These are phyloP conservation scores for Dicycla oo DNA, from an alignment of 2,888 invertebrate species.

Conservation along the genomic window DNA sequence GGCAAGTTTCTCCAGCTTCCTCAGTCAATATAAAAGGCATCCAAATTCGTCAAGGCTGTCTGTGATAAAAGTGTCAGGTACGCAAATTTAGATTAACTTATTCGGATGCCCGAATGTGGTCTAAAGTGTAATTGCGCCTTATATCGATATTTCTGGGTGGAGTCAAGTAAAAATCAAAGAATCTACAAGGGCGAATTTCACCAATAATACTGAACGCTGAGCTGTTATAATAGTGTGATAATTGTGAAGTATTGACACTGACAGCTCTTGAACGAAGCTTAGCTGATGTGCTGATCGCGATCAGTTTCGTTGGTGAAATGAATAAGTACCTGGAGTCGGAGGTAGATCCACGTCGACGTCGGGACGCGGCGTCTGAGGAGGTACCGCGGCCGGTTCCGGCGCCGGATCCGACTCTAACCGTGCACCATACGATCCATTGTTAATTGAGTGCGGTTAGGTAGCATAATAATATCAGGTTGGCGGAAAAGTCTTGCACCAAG, in stretches of 20 bases:
- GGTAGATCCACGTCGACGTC: constrained; percentile 79
- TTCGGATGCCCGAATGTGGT: neutral
- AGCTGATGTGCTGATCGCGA: no score
- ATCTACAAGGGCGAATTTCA: neutral
- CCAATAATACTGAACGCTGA: no score
- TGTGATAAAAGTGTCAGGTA: neutral
- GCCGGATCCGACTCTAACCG: constrained; percentile 78
- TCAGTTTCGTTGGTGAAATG: no score
- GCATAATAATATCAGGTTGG: no score
- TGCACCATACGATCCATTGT: constrained; percentile 67
- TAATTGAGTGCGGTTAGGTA: constrained; percentile 67
- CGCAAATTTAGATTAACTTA: no score
- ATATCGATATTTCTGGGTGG: no score
- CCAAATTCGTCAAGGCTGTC: neutral
- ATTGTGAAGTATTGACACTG: no score
- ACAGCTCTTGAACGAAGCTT: no score
- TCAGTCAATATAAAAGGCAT: neutral
- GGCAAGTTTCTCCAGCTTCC: neutral
- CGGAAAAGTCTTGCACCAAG: no score
- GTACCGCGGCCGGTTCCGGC: constrained; percentile 70
- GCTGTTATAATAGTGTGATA: no score
- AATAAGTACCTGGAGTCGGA: constrained; percentile 83
- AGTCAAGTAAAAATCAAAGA: no score
- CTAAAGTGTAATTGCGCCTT: neutral
- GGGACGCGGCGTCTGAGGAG: constrained; percentile 75